Base-by-base conservation (phyloP, 1,140 invertebrate species). In the Eriocheir sinensis region DNA sequence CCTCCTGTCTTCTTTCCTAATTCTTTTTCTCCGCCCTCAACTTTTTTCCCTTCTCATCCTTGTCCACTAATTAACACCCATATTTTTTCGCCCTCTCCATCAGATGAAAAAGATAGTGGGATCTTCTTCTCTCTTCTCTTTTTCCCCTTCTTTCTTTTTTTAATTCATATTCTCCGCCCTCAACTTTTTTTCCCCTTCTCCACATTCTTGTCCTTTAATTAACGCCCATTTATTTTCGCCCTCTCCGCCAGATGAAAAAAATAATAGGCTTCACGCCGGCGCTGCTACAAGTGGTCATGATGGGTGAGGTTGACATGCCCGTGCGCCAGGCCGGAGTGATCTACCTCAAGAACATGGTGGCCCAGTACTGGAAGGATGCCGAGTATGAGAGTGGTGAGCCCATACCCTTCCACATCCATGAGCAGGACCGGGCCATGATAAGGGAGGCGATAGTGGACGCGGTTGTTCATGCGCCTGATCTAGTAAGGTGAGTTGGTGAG, bases 261-360 rank as follows among this genome's bases (percentile, higher is more conserved):
- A 99, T 99, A 93, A 99, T 99, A 97, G 99, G 99, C 48, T 99
- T 99, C 97, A 98, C 98, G 86, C 99, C 99, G 48, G 98, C 98
- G 81, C 97, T 99, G 34, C 97, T 99, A 27, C 98, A 99, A 97
- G 98, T 99, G 95, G 98, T 99, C 21, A 99, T 99, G 98, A 97
- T 98, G 96, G 97, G 97, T 96, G 98, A 99, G 95, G 97, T 99
- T 72, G 98, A 99, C 79, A 98, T 99, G 97, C 98, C 99, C 95
- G 98, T 99, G 0, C 97, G 99, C 95, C 99, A 99, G 97, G 99
- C 99, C 95, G 98, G 98, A 96, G 99, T 98, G 41, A 99, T 99
- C 96, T 99, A 99, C 97, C 97, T 99, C 85, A 99, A 99, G 97
- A 99, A 99, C 97, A 97, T 99, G 96, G 97, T 99, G 53, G 98